Base-by-base conservation (phyloP, 2,113 vertebrate genomes). In the Enhydra lutris region DNA sequence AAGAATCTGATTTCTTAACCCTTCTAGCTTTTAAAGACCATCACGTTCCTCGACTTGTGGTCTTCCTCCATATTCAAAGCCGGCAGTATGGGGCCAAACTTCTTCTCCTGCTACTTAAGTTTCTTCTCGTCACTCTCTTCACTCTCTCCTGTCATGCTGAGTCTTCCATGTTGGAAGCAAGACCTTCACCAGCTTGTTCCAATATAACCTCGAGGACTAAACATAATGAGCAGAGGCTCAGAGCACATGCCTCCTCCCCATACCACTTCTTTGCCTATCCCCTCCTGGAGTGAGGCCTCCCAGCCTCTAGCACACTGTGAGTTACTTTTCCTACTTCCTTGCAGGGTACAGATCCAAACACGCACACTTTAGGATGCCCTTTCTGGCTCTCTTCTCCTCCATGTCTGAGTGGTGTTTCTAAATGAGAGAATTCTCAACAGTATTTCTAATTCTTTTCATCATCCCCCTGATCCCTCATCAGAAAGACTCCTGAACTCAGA, bases 401-500 rank as follows among this genome's bases (percentile, higher is more conserved):
- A 31, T 73, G 79, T 73, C 24, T 63, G 92, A 50, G 23, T 36
- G n/a, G 15, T 84, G n/a, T 55, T 96, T 29, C 67, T 79, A 95
- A 97, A 94, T 7, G 47, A 80, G 26, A 76, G 65, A 97, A 92
- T 95, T 74, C 26, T 80, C 78, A 81, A 96, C 94, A 95, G 24
- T 65, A 86, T 97, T 97, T 85, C 84, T 97, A 92, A 97, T 89
- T 76, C 87, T 97, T 85, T 82, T 95, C 89, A 69, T 96, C 98
- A 98, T 98, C 93, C 88, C 36, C 95, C 3, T 87, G 55, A 97
- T 86, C 81, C 42, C 67, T 36, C 81, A 36, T 42, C 34, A 96
- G 8, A 96, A 93, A 23, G 83, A 63, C 45, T 97, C 90, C 67
- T 97, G 92, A 98, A 97, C 26, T 88, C 57, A 84, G 76, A 91